Percentiles rank a stretch among this genome's conserved stretches.
Conservation (phyloP, 2,797 vertebrate species). For the Chanos chanos region DNA sequence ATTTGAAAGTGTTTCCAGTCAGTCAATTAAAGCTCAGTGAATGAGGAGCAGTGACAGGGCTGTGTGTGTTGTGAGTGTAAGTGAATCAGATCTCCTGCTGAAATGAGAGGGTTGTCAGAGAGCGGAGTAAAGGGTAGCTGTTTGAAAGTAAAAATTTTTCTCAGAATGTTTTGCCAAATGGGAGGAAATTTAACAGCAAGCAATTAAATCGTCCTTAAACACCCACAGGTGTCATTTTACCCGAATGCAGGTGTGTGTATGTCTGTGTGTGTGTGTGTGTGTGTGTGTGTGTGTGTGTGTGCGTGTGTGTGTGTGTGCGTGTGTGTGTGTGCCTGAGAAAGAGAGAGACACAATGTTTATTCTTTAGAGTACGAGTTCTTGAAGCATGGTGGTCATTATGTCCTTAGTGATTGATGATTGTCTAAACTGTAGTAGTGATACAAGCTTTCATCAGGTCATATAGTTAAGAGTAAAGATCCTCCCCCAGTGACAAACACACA, state of each 20-base stretch:
- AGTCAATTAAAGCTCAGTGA: no score
- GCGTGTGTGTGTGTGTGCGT: neutral
- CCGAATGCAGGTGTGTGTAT: conserved; percentile 5
- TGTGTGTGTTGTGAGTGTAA: neutral
- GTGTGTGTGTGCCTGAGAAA: neutral
- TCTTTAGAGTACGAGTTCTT: no score
- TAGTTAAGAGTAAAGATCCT: no score
- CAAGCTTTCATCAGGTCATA: no score
- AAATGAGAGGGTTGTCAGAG: no score
- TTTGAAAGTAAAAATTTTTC: conserved; percentile 18
- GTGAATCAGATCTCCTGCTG: no score
- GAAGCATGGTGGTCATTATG: no score
- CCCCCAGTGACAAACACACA: no score
- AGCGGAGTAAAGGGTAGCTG: neutral
- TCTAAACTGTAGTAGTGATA: no score
- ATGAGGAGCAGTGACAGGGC: no score
- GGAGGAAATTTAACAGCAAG: conserved; percentile 16
- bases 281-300: neutral
- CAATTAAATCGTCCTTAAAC: conserved; percentile 26
- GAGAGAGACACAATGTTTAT: neutral
- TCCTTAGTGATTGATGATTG: no score
- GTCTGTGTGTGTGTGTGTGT: conserved; percentile 10
- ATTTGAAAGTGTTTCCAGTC: no score
- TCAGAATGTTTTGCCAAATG: conserved; percentile 14
- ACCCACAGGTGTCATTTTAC: conserved; percentile 21